These are phyloP conservation scores for Eremobia ochroleuca DNA, from an alignment of 2,888 invertebrate genomes.

Conservation along the genomic window DNA sequence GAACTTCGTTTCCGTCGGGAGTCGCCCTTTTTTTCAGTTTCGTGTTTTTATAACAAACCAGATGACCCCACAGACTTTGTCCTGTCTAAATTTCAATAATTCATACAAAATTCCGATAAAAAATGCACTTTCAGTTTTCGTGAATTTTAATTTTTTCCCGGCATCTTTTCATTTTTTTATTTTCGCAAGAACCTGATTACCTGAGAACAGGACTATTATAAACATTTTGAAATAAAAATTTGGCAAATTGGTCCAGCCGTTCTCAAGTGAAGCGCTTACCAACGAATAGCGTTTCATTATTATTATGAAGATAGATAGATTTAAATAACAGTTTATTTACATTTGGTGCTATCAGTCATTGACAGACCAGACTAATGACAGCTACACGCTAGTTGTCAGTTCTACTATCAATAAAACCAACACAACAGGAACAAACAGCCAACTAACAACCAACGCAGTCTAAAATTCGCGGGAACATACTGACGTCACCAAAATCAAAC, in stretches of 20 bases:
- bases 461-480: slow-evolving; percentile 1
- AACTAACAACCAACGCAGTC: slow-evolving; percentile 15
- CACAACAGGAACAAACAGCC: slow-evolving; percentile 8
- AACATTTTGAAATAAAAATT: too few relatives aligned
- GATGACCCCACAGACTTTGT: too few relatives aligned
- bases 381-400: slow-evolving; percentile 31
- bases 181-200: too few relatives aligned
- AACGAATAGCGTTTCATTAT: background rate
- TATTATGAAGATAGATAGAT: background rate
- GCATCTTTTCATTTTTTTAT: too few relatives aligned
- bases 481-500: slow-evolving; percentile 41
- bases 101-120: too few relatives aligned
- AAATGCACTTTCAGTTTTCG: too few relatives aligned
- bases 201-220: too few relatives aligned
- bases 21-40: background rate
- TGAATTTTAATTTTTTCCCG: too few relatives aligned
- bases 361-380: background rate
- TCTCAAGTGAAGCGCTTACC: background rate
- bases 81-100: too few relatives aligned
- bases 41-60: too few relatives aligned
- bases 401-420: slow-evolving; percentile 19
- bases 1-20: too few relatives aligned
- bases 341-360: background rate
- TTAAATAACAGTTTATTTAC: background rate
- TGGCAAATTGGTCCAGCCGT: background rate